These are phyloP conservation scores for Meloidogyne floridensis DNA, from an alignment of 1,140 invertebrate species.

Conservation along the genomic window DNA sequence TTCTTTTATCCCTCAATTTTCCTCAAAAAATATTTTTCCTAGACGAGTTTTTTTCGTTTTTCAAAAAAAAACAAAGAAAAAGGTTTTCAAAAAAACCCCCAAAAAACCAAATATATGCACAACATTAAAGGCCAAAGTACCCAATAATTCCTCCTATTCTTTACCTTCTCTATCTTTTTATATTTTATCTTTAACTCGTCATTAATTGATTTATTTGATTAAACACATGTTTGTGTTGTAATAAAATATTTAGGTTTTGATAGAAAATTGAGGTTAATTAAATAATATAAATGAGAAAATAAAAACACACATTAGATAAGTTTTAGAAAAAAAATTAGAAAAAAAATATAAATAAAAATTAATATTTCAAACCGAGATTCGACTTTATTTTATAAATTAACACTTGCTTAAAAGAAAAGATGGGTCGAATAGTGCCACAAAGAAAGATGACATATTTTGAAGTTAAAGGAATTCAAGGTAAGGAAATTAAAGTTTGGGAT, in stretches of 20 bases:
- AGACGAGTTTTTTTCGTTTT: no score
- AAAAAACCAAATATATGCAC: no score
- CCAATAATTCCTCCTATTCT: no score
- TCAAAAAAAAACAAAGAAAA: no score
- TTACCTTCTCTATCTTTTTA: no score
- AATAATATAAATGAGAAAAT: not conserved
- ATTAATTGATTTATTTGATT: no score
- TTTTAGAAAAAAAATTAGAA: not conserved
- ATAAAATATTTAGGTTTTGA: not conserved
- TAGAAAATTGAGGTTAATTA: not conserved
- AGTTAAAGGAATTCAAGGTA: constrained; percentile 8
- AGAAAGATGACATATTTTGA: constrained; percentile 54
- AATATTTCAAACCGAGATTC: not conserved
- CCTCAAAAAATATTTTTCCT: no score
- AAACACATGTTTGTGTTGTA: not conserved
- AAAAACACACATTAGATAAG: not conserved
- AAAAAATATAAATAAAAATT: not conserved
- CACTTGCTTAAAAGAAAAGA: not conserved
- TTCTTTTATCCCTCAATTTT: no score
- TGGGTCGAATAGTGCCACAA: constrained; percentile 45
- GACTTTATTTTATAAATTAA: not conserved
- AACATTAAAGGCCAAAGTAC: no score
- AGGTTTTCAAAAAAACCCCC: no score
- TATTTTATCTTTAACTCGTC: no score
- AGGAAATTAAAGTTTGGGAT: not conserved